Evolutionary conservation across 2,113 vertebrate species (phyloP).

Genomic region (Microtus oregoni): DNA sequence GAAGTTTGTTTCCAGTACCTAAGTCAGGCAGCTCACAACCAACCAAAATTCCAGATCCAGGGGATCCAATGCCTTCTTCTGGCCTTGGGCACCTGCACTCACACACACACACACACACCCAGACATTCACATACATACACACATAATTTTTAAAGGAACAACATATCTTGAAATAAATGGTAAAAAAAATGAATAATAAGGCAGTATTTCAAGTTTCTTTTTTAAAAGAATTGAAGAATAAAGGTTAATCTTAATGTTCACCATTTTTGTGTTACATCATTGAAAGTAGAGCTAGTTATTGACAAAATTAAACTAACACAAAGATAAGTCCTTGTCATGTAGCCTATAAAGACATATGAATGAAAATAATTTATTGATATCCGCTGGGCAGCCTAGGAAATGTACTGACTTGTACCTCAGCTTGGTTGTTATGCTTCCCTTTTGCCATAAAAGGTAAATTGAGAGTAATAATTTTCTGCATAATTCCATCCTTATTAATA

Average conservation of each 20-base stretch:
- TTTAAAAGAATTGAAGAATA: neutral
- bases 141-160: too few species aligned
- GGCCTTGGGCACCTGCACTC: neutral
- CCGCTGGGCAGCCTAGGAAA: neutral
- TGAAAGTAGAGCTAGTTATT: neutral
- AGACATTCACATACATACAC: neutral
- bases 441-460: constrained; percentile 3
- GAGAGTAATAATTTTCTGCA: neutral
- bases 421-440: neutral
- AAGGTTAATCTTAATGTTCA: neutral
- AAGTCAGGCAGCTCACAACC: neutral
- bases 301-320: neutral
- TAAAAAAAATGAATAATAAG: neutral
- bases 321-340: neutral
- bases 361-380: constrained; percentile 31
- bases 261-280: neutral
- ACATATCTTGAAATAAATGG: too few species aligned
- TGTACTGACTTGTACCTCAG: neutral
- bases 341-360: neutral
- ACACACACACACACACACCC: neutral
- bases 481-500: neutral
- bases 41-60: neutral
- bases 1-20: neutral
- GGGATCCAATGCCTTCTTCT: neutral
- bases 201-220: neutral